phyloP scores from a whole-genome alignment of 92 coral and sea anemone genomes.

The Heteractis magnifica region DNA sequence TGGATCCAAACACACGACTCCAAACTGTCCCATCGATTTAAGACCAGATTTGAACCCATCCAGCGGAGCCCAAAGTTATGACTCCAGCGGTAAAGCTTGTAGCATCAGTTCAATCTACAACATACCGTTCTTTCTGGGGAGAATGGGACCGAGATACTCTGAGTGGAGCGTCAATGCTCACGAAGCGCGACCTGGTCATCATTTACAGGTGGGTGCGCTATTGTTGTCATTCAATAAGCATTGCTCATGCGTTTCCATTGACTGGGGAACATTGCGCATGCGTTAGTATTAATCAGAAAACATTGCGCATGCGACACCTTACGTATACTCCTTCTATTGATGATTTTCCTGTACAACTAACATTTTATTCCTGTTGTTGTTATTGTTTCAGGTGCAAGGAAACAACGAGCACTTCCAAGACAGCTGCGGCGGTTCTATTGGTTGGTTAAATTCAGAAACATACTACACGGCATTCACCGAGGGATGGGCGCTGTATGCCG shows the following conservation, averaged over 20 bases:
- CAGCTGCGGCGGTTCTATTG: constrained; percentile 78
- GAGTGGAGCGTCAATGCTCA: constrained; percentile 97
- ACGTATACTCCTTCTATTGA: background rate
- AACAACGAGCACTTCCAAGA: constrained; percentile 84
- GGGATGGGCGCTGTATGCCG: constrained; percentile 97
- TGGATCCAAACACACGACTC: constrained; percentile 84
- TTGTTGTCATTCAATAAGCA: background rate
- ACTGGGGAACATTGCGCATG: background rate
- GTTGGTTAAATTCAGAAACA: constrained; percentile 75
- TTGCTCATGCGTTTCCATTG: background rate
- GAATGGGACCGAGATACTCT: constrained; percentile 76
- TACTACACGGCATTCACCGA: constrained; percentile 96
- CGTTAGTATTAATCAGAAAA: background rate
- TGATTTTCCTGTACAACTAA: background rate
- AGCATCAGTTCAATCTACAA: constrained; percentile 54
- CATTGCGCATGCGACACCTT: background rate
- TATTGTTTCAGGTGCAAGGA: constrained; percentile 74
- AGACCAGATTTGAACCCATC: constrained; percentile 82
- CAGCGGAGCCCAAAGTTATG: constrained; percentile 82
- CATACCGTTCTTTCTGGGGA: constrained; percentile 83
- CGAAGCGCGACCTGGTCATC: constrained; percentile 94
- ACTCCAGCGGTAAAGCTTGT: constrained; percentile 52
- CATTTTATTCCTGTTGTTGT: background rate
- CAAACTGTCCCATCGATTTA: constrained; percentile 82
- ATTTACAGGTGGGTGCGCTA: constrained; percentile 62